phyloP scores from a whole-genome alignment of 2,797 vertebrate genomes.

The Margarornis squamiger region DNA sequence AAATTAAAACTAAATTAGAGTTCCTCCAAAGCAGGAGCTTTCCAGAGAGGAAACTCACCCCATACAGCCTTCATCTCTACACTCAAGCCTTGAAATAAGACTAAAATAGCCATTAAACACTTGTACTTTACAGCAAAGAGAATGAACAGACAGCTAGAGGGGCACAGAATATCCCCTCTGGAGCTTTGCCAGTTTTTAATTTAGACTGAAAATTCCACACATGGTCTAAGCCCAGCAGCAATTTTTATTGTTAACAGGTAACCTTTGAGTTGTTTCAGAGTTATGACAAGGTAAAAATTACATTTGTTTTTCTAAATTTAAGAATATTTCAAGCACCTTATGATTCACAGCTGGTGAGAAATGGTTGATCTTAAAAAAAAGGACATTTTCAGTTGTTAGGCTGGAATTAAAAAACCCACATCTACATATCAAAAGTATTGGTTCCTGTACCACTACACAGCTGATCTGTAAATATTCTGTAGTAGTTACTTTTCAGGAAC shows the following conservation, averaged over 20 bases:
- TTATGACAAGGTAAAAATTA: not conserved
- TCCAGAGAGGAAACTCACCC: not conserved
- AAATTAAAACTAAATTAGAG: not conserved
- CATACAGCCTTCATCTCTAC: not conserved
- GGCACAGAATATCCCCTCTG: not conserved
- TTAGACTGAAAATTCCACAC: not conserved
- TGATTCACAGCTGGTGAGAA: not conserved
- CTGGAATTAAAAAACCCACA: not conserved
- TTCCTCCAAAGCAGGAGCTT: not conserved
- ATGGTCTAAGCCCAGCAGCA: not conserved
- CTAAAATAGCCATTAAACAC: not conserved
- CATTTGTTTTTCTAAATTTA: not conserved
- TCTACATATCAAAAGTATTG: not conserved
- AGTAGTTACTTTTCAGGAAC: not conserved
- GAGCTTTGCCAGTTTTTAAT: not conserved
- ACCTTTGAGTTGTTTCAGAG: not conserved
- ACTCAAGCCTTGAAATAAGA: not conserved
- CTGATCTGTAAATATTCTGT: not conserved
- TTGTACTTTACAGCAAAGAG: not conserved
- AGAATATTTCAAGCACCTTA: not conserved
- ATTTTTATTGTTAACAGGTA: not conserved
- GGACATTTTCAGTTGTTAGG: not conserved
- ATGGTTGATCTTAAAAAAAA: not conserved
- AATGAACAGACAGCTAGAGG: not conserved
- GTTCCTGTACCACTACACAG: not conserved